Evolutionary conservation across 1,140 invertebrate genomes (phyloP).

Genomic region (Spodoptera frugiperda): DNA sequence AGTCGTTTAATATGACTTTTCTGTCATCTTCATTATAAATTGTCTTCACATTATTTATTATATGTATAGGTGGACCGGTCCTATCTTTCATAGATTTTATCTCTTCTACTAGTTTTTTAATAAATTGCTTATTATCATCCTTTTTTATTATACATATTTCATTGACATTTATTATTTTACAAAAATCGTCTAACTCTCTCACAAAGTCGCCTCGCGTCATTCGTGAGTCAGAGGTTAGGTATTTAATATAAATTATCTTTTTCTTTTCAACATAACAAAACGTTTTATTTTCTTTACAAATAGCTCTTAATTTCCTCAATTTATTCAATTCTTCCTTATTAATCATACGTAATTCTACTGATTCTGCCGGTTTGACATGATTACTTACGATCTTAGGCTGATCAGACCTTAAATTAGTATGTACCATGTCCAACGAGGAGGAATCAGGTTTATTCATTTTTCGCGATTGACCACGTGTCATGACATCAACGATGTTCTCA

Average conservation of each 20-base stretch:
- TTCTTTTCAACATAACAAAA: neutral
- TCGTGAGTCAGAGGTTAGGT: no score
- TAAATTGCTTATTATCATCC: slow-evolving; percentile 33
- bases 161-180: neutral
- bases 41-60: neutral
- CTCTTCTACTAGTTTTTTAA: slow-evolving; percentile 47
- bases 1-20: slow-evolving; percentile 12
- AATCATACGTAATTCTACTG: neutral
- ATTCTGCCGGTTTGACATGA: neutral
- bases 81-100: slow-evolving; percentile 39
- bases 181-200: slow-evolving; percentile 41
- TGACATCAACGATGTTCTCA: neutral
- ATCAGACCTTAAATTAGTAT: neutral
- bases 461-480: neutral
- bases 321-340: neutral
- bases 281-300: neutral
- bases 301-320: neutral
- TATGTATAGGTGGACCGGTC: slow-evolving; percentile 43
- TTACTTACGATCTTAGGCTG: neutral
- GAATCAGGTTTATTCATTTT: neutral
- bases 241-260: neutral
- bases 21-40: neutral
- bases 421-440: neutral
- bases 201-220: slow-evolving; percentile 51
- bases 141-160: slow-evolving; percentile 47